Base-by-base conservation (phyloP, 2,888 invertebrate species). In the Aspidapion aeneum region DNA sequence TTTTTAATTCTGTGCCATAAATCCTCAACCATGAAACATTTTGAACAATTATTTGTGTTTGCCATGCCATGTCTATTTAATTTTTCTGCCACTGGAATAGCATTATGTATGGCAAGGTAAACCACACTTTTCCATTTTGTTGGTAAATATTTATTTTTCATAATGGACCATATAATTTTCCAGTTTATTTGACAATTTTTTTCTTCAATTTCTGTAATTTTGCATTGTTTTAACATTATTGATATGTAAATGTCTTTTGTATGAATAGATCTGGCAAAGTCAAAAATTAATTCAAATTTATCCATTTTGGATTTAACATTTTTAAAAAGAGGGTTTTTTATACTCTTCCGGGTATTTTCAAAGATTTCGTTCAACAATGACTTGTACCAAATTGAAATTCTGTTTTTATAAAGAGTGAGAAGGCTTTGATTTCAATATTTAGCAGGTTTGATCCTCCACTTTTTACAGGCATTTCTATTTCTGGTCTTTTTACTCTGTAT, bases 281-380 rank as follows among this genome's bases (percentile, higher is more conserved):
- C 52, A 52, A 52, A 52, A 52, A 19, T 52, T 52, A 52, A 52
- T 52, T 52, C 52, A 17, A 9, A 52, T 19, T 17, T 52, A 18
- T 52, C 19, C 17, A 52, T 52, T 52, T 52, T 52, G 17, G 52
- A 52, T 52, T 52, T 52, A 52, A 52, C n/a, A 19, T 52, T 52
- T 52, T 19, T 52, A 52, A 52, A 52, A 52, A 52, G n/a, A 17
- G 52, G 17, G 52, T 52, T 52, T 9, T n/a, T 52, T 52, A 52
- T 18, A 9, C 19, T 19, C 18, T n/a, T 18, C 3, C n/a, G 17
- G 19, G n/a, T n/a, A n/a, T 52, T 52, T 52, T 52, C 18, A 52
- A 52, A 52, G 12, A 35, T 35, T 35, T 35, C 5, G 12, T 35
- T 35, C 35, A 35, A 7, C 5, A 7, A 52, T 5, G 52, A 52